Percentiles rank a stretch among this genome's conserved stretches.
phyloP scores from a whole-genome alignment of 2,797 vertebrate species.

The Paratrypauchen microcephalus region DNA sequence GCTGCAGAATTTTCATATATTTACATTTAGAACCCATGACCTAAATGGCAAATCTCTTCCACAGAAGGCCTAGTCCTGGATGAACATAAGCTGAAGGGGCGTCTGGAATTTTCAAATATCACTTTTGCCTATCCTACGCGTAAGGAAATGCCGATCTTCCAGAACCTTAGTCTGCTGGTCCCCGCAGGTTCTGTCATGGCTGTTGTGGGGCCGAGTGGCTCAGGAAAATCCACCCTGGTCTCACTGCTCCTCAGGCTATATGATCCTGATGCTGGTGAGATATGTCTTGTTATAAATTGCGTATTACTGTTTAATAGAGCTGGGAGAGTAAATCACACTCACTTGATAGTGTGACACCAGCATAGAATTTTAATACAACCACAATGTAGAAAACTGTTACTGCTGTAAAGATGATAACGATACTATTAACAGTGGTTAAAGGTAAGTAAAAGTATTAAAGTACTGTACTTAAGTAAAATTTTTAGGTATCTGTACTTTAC shows the following conservation, averaged over 20 bases:
- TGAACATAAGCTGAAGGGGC: conserved; percentile 83
- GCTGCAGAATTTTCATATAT: not conserved
- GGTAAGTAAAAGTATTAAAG: too few relatives aligned
- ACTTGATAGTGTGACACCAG: too few relatives aligned
- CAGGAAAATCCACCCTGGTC: conserved; percentile 92
- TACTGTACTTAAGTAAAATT: too few relatives aligned
- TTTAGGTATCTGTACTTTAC: too few relatives aligned
- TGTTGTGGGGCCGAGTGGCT: conserved; percentile 91
- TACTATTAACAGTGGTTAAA: too few relatives aligned
- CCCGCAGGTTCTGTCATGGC: conserved; percentile 91
- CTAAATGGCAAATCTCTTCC: conserved; percentile 2
- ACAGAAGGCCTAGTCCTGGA: conserved; percentile 83
- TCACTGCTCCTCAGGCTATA: conserved; percentile 91
- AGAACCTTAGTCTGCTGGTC: conserved; percentile 85
- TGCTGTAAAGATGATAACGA: not conserved
- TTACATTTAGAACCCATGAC: not conserved
- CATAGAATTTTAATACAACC: not conserved
- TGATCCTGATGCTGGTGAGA: conserved; percentile 73
- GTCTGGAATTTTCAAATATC: conserved; percentile 84
- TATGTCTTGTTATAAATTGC: not conserved
- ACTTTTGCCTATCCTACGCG: conserved; percentile 91
- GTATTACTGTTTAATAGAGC: too few relatives aligned
- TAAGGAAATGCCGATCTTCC: conserved; percentile 84
- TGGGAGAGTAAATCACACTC: too few relatives aligned
- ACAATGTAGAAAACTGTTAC: not conserved